Conservation (phyloP, 2,797 vertebrate species). For the Hydrocynus forskahlii region DNA sequence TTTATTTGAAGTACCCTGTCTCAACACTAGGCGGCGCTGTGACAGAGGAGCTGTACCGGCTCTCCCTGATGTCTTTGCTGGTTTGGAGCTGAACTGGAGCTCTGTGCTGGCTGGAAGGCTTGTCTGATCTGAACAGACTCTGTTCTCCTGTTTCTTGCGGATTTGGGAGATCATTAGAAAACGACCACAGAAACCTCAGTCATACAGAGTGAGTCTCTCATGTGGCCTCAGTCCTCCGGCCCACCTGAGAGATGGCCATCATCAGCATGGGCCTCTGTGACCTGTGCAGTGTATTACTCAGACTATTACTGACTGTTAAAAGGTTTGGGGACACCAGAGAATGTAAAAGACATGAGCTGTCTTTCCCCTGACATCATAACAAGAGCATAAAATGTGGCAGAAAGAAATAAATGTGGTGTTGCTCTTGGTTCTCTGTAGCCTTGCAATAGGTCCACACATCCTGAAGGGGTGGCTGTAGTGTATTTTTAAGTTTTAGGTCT, state of each 20-base stretch:
- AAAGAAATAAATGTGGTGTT: neutral
- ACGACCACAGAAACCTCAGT: constrained; percentile 69
- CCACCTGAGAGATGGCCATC: constrained; percentile 44
- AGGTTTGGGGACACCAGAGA: too few species aligned
- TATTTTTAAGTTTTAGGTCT: neutral
- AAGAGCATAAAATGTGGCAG: neutral
- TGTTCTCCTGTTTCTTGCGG: constrained; percentile 63
- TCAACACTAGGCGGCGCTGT: constrained; percentile 70
- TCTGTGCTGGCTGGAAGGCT: constrained; percentile 30
- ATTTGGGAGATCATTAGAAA: constrained; percentile 57
- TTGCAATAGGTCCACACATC: neutral
- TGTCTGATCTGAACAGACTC: constrained; percentile 53
- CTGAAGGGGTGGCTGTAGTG: neutral
- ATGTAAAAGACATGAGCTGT: neutral
- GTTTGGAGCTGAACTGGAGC: neutral
- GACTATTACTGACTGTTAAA: too few species aligned
- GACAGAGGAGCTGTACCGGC: neutral
- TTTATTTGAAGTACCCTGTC: too few species aligned
- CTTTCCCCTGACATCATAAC: neutral
- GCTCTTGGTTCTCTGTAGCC: neutral
- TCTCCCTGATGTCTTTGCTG: neutral
- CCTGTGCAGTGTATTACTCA: neutral
- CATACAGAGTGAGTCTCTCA: constrained; percentile 34
- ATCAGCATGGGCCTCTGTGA: too few species aligned
- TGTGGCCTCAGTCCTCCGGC: constrained; percentile 41